Conservation (phyloP, 2,888 invertebrate species). For the Dolichopus griseipennis region DNA sequence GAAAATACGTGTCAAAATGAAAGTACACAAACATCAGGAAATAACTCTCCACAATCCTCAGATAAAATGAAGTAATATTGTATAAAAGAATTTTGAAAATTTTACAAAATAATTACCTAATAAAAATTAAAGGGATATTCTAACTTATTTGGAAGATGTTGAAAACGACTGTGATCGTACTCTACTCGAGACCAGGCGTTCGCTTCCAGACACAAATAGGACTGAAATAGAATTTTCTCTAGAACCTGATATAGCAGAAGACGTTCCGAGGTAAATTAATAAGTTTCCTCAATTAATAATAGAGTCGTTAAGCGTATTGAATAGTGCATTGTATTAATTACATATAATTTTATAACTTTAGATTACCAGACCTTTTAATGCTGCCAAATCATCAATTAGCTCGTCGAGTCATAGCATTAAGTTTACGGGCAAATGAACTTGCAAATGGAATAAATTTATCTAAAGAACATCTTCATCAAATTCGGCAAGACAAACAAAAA, state of each 20-base stretch:
- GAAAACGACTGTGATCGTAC: conserved; percentile 43
- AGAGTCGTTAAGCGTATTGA: too few relatives aligned
- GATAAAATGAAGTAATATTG: conserved; percentile 20
- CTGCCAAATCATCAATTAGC: conserved; percentile 43
- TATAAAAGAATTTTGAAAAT: conserved; percentile 20
- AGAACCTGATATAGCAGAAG: conserved; percentile 41
- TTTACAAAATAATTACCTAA: background rate
- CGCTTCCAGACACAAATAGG: conserved; percentile 38
- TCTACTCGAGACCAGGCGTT: conserved; percentile 37
- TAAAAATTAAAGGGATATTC: conserved; percentile 38
- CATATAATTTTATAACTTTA: conserved; percentile 17
- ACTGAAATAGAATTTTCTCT: conserved; percentile 41
- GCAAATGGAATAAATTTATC: conserved; percentile 42
- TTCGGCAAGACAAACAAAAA: conserved; percentile 42
- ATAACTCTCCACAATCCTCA: conserved; percentile 8
- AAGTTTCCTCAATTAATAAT: too few relatives aligned
- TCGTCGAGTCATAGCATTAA: conserved; percentile 37
- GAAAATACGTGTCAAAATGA: background rate
- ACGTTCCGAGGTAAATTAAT: conserved; percentile 39
- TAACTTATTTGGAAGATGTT: conserved; percentile 41
- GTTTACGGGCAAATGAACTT: conserved; percentile 41
- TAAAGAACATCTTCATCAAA: conserved; percentile 39
- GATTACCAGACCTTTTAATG: conserved; percentile 41
- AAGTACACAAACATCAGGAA: background rate
- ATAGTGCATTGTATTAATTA: too few relatives aligned